phyloP scores from a whole-genome alignment of 1,140 invertebrate genomes.

The Eciton burchellii region DNA sequence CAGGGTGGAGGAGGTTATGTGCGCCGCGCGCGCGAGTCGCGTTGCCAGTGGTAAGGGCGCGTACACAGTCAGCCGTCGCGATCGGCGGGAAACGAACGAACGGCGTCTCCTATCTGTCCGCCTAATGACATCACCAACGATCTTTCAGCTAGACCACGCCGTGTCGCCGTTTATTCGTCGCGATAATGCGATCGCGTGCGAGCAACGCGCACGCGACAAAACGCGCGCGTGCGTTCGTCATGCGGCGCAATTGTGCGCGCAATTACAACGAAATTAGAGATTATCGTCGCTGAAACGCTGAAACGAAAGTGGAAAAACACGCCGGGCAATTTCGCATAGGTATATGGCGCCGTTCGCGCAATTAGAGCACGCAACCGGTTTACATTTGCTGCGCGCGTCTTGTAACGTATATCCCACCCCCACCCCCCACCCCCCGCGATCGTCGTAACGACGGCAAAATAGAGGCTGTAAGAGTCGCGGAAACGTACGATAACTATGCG shows the following conservation, averaged over 20 bases:
- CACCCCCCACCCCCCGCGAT: no score
- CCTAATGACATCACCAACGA: not conserved
- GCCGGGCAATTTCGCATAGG: conserved; percentile 5
- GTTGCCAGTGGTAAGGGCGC: conserved; percentile 38
- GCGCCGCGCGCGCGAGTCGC: not conserved
- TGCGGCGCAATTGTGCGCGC: no score
- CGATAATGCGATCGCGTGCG: not conserved
- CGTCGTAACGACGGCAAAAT: conserved; percentile 55
- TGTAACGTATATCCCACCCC: conserved; percentile 46
- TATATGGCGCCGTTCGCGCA: conserved; percentile 8
- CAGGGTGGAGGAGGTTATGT: no score
- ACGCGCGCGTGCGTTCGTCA: no score
- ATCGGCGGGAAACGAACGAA: not conserved
- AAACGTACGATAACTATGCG: conserved; percentile 56
- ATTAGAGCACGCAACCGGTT: conserved; percentile 3
- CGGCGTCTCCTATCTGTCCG: not conserved
- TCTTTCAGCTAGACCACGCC: not conserved
- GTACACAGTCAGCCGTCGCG: conserved; percentile 21
- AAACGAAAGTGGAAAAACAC: not conserved
- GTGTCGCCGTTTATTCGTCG: not conserved
- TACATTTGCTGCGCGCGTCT: conserved; percentile 30
- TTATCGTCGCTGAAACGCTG: not conserved
- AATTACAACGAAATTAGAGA: not conserved
- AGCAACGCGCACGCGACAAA: not conserved
- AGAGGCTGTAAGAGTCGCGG: conserved; percentile 49